Evolutionary conservation across 2,113 vertebrate genomes (phyloP), one percentile per base, ranked within the genome.

Genomic region (Scomber japonicus): DNA sequence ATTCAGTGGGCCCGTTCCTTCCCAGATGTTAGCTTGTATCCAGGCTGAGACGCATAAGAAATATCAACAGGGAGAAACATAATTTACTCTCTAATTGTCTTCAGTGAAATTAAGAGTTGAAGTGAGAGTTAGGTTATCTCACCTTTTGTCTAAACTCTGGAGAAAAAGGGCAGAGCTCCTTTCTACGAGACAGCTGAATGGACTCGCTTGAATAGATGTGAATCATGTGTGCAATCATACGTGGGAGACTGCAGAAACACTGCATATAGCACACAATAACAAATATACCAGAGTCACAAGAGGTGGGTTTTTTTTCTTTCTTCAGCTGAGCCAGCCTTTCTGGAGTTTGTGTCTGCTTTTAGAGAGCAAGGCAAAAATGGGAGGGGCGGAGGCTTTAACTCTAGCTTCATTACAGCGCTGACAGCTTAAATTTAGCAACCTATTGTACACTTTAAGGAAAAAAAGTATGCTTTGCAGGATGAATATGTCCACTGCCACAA

Each of bases 351-450:
- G 53, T 75, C 71, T 77, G 53, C 27, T 80, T 68, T 68, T 45
- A 71, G 44, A 70, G 46, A 72, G 61, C n/a, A 31, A 54, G 48
- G 19, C 19, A 71, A 55, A 79, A 63, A 44, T 8, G 30, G 48
- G 56, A 71, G 63, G 7, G 46, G 60, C 21, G 35, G 56, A 61
- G 46, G 54, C 51, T 84, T 88, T 63, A 62, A 66, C 68, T 24
- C 72, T 7, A 40, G 59, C 59, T 75, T 78, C 45, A 30, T 82
- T 71, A 71, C 60, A 71, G 50, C 65, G 30, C 59, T 80, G 80
- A 84, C 75, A 79, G 75, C 31, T 82, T 72, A n/a, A 72, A 83
- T 83, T 78, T 82, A 63, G 56, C 67, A 83, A 74, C 53, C 49
- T 68, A 48, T 61, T 71, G 71, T 72, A 56, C 14, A 9, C 35